Percentiles rank a stretch among this genome's conserved stretches.
Evolutionary conservation across 2,797 vertebrate genomes (phyloP).

Genomic region (Halcyon leucocephala): DNA sequence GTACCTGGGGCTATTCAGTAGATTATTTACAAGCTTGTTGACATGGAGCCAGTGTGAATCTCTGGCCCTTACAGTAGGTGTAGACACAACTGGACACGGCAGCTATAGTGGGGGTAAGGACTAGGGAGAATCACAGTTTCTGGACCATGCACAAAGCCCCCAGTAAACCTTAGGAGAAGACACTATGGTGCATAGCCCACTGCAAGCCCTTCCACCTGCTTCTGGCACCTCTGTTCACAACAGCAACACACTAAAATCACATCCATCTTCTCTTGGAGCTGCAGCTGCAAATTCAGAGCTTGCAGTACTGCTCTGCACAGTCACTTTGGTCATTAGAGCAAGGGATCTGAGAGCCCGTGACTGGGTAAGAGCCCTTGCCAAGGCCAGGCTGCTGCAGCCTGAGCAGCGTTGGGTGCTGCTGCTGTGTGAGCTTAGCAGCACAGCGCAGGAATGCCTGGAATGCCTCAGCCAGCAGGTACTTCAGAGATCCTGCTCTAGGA

Average conservation of each 20-base stretch:
- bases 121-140: neutral
- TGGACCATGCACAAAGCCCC: neutral
- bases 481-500: neutral
- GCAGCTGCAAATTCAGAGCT: neutral
- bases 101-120: neutral
- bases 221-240: neutral
- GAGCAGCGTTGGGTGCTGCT: neutral
- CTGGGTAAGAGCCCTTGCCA: neutral
- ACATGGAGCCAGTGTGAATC: neutral
- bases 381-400: neutral
- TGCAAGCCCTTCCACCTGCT: neutral
- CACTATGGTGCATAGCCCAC: no score
- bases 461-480: conserved; percentile 32
- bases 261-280: neutral
- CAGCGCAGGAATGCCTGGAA: neutral
- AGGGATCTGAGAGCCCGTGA: neutral
- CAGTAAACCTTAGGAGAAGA: neutral
- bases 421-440: neutral
- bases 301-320: neutral
- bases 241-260: neutral
- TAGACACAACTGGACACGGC: neutral
- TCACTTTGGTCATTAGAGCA: neutral
- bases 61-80: neutral
- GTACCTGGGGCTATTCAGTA: conserved; percentile 5
- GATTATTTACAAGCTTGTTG: conserved; percentile 53